These are phyloP conservation scores for Noctua comes DNA, from an alignment of 2,888 invertebrate genomes.

Conservation along the genomic window DNA sequence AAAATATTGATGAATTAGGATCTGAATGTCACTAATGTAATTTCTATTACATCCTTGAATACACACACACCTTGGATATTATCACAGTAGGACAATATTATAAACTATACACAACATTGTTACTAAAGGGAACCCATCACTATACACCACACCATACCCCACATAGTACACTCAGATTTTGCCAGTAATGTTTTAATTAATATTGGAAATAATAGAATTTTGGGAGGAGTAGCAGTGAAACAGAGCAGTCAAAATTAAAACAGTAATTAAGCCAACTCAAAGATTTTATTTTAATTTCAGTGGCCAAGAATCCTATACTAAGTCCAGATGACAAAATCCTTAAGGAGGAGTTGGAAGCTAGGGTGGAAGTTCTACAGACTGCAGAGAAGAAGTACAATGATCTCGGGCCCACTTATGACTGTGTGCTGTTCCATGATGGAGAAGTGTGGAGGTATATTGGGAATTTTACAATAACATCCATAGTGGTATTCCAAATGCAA, in stretches of 20 bases:
- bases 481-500: not conserved
- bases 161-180: not conserved
- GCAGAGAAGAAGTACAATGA: constrained; percentile 97
- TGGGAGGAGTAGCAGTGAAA: not conserved
- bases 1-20: not conserved
- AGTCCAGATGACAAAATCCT: constrained; percentile 93
- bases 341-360: constrained; percentile 97
- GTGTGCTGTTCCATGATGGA: constrained; percentile 98
- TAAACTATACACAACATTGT: not conserved
- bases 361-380: constrained; percentile 94
- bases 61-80: not conserved
- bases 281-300: constrained; percentile 63
- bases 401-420: constrained; percentile 97
- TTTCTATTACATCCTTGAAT: not conserved
- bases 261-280: not conserved
- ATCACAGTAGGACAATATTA: not conserved
- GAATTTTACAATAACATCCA: not conserved
- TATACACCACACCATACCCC: not conserved
- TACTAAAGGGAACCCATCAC: not conserved
- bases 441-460: constrained; percentile 93
- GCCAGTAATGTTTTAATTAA: not conserved
- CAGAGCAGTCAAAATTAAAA: not conserved
- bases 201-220: not conserved
- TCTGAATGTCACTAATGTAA: not conserved
- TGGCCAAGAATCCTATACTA: constrained; percentile 85